phyloP scores from a whole-genome alignment of 2,113 vertebrate species.

The Turnix velox region DNA sequence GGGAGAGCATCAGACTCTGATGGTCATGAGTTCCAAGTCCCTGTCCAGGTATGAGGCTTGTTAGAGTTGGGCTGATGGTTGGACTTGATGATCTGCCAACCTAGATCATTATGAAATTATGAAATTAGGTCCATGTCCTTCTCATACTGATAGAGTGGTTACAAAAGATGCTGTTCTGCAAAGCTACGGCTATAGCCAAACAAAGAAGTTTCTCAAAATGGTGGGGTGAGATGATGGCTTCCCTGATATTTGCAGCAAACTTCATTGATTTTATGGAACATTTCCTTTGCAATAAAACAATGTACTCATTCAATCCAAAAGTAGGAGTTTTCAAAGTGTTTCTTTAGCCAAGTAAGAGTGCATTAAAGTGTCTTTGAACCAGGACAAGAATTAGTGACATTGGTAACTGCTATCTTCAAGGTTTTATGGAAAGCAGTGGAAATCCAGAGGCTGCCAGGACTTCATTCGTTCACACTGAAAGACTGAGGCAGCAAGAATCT shows the following conservation, averaged over 20 bases:
- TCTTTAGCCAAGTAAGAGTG: neutral
- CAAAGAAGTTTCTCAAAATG: neutral
- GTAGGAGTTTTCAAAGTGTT: neutral
- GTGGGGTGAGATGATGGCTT: neutral
- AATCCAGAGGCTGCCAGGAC: neutral
- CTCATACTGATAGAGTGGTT: neutral
- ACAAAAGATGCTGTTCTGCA: neutral
- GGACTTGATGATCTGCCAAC: too few relatives aligned
- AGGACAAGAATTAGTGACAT: neutral
- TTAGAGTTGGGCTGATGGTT: too few relatives aligned
- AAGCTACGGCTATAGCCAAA: neutral
- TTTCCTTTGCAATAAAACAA: neutral
- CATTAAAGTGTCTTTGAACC: neutral
- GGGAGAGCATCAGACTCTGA: too few relatives aligned
- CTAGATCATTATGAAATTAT: too few relatives aligned
- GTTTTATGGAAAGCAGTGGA: neutral
- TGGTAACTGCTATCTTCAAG: neutral
- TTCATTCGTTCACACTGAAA: neutral
- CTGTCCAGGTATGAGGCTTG: too few relatives aligned
- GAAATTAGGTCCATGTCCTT: too few relatives aligned
- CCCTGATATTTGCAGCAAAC: neutral
- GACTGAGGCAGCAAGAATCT: constrained; percentile 35
- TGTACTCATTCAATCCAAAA: neutral
- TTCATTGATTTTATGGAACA: neutral
- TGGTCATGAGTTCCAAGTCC: too few relatives aligned